Evolutionary conservation across 2,888 invertebrate genomes (phyloP), one percentile per base, ranked within the genome.

Genomic region (Eulithis testata): DNA sequence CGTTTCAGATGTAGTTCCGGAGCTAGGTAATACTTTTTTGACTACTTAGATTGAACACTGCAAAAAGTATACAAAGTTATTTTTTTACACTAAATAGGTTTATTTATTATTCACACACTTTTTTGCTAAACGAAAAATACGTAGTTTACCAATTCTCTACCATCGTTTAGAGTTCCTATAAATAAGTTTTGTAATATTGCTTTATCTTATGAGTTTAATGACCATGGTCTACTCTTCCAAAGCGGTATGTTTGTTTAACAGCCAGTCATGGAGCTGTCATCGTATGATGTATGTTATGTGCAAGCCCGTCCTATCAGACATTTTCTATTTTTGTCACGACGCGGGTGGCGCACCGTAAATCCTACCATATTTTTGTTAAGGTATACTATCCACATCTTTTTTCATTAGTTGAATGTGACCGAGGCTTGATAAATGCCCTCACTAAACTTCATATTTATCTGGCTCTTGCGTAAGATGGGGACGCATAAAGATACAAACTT

Each of bases 291-390:
- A 87, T 82, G 84, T 80, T 82, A 82, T 79, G 82, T 79, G 81
- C 78, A 80, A 79, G 77, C 74, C 75, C 74, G 77, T 75, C 68
- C 79, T 86, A 84, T 87, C 83, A 78, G 80, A 86, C 83, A 85
- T 85, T 88, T 85, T 83, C 87, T 88, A 88, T 88, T 88, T 88
- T 79, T 86, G 86, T 87, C 86, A 85, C 88, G 86, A 82, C 80
- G 85, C 82, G 83, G 84, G 85, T 84, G 87, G 86, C 80, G 76
- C 77, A 74, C 76, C 73, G 79, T 82, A 83, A 84, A 87, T 81
- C 84, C 80, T 73, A 79, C 81, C 79, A 84, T 83, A 82, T 83
- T 83, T 83, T 84, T 79, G 82, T 84, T 83, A 80, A 79, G 80
- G 80, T 82, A 83, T 75, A 81, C 81, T 78, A 78, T 78, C 75